phyloP scores from a whole-genome alignment of 2,888 invertebrate genomes.

The Dendrolimus pini region DNA sequence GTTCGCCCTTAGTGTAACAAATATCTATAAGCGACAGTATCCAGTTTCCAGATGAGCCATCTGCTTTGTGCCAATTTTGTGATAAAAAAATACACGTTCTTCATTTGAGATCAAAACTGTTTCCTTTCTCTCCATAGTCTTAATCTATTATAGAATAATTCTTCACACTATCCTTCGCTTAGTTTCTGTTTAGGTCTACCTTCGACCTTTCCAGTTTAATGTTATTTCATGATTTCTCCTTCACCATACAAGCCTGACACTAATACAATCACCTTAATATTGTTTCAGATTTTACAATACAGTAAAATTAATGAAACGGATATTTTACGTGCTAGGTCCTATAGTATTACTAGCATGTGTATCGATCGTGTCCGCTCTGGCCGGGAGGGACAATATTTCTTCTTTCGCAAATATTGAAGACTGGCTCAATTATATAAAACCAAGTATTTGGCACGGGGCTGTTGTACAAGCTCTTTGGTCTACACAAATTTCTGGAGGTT shows the following conservation, averaged over 20 bases:
- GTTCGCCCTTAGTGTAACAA: too few relatives aligned
- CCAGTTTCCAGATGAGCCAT: too few relatives aligned
- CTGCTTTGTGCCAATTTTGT: constrained; percentile 9
- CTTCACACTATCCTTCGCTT: too few relatives aligned
- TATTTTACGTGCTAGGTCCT: constrained; percentile 42
- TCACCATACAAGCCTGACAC: too few relatives aligned
- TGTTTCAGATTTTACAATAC: constrained; percentile 53
- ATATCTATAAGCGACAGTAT: too few relatives aligned
- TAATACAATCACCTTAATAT: too few relatives aligned
- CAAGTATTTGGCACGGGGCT: constrained; percentile 48
- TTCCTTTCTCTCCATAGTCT: too few relatives aligned
- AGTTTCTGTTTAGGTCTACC: too few relatives aligned
- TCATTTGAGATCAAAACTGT: too few relatives aligned
- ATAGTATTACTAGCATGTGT: constrained; percentile 29
- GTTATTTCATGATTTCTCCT: too few relatives aligned
- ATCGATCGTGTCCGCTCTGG: constrained; percentile 28
- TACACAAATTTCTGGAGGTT: constrained; percentile 54
- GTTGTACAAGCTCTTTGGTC: constrained; percentile 49
- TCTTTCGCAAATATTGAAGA: constrained; percentile 22
- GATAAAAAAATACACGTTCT: not conserved
- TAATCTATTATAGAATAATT: too few relatives aligned
- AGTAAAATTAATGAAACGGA: constrained; percentile 51
- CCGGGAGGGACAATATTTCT: constrained; percentile 22
- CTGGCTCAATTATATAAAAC: constrained; percentile 36
- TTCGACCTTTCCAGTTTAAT: too few relatives aligned